phyloP scores from a whole-genome alignment of 2,888 invertebrate genomes.

The Spilosoma lubricipeda region DNA sequence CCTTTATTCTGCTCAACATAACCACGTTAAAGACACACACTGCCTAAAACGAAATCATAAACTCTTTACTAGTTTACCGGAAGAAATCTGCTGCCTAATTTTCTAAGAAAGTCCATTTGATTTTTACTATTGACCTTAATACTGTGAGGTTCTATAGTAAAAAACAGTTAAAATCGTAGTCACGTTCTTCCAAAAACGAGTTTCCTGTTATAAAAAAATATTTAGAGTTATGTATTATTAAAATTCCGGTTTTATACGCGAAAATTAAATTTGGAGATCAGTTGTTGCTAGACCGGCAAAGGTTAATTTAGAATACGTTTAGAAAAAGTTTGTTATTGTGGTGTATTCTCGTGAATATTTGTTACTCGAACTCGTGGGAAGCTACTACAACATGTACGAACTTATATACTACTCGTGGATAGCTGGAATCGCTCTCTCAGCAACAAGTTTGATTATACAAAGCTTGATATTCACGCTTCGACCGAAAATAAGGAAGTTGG shows the following conservation, averaged over 20 bases:
- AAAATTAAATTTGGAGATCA: background rate
- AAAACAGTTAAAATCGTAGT: conserved; percentile 3
- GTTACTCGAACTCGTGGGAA: background rate
- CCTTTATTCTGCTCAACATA: too few relatives aligned
- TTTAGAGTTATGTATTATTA: background rate
- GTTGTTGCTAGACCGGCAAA: background rate
- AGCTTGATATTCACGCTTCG: background rate
- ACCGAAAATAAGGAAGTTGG: background rate
- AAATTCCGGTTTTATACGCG: background rate
- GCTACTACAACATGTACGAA: background rate
- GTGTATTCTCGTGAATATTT: background rate
- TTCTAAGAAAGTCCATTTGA: too few relatives aligned
- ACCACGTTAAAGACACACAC: too few relatives aligned
- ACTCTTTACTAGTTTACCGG: too few relatives aligned
- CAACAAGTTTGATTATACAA: conserved; percentile 8
- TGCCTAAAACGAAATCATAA: too few relatives aligned
- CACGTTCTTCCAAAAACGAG: background rate
- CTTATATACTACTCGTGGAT: background rate
- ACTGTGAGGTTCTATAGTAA: background rate
- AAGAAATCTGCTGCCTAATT: too few relatives aligned
- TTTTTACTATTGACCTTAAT: too few relatives aligned
- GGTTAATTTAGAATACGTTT: background rate
- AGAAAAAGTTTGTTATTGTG: background rate
- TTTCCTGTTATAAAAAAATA: background rate
- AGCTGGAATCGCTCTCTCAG: background rate